Conservation (phyloP, 2,113 vertebrate species). For the cattle (Bos taurus) region DNA sequence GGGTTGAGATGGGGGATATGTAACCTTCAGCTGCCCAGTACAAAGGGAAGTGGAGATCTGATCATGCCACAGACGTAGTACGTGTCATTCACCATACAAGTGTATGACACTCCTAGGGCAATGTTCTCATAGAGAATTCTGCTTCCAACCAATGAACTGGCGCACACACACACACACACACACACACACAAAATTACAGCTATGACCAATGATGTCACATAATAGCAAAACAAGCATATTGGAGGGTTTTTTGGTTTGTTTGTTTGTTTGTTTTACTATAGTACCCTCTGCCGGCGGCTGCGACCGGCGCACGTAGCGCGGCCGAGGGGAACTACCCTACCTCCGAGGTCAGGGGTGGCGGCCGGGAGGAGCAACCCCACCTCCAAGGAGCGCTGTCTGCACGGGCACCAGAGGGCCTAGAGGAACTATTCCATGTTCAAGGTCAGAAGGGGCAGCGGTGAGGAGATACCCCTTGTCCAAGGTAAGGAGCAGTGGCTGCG, state of each 20-base stretch:
- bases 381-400: too few relatives aligned
- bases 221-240: not conserved
- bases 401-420: too few relatives aligned
- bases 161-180: not conserved
- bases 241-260: not conserved
- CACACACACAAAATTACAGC: not conserved
- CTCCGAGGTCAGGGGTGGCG: too few relatives aligned
- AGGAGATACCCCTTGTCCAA: too few relatives aligned
- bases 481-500: too few relatives aligned
- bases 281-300: too few relatives aligned
- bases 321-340: too few relatives aligned
- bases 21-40: not conserved
- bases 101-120: not conserved
- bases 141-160: not conserved
- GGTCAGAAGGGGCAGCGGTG: too few relatives aligned
- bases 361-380: too few relatives aligned
- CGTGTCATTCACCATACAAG: not conserved
- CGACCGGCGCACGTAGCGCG: rapidly evolving
- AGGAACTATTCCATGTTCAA: too few relatives aligned
- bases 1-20: not conserved
- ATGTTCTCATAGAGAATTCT: not conserved
- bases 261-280: not conserved
- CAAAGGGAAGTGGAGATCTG: conserved; percentile 1
- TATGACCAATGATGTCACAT: not conserved
- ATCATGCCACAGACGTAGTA: not conserved